Evolutionary conservation across 2,797 vertebrate genomes (phyloP), one percentile per base, ranked within the genome.

Genomic region (Microctenopoma stevenorrisi): DNA sequence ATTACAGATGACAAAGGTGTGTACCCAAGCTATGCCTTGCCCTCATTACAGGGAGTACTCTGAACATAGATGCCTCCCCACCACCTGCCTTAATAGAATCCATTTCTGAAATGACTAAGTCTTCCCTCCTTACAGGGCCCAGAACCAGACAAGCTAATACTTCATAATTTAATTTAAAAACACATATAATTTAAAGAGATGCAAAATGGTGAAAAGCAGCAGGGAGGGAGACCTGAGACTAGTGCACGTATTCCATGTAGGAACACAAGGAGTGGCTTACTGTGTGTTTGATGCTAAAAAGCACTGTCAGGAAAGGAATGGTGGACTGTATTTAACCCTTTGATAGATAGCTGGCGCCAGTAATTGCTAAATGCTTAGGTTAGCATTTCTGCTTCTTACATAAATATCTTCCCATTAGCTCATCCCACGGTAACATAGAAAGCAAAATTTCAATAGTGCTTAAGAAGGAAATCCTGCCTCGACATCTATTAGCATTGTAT

Each of bases 101-200:
- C 93, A 94, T 95, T 94, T 94, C 91, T 93, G 89, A 94, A 92
- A 94, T 94, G 92, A 93, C 92, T 92, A 92, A 89, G 90, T 92
- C 90, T 89, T 88, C 84, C 87, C 86, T 92, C 88, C 89, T 89
- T 88, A 80, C 86, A 89, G 86, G 87, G 84, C 87, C 85, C 89
- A 82, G 90, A 89, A 91, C 84, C 84, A 92, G 92, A 92, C 90
- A 63, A 90, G 91, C 87, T 93, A 94, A 94, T 93, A 93, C 92
- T 93, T 94, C 91, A 93, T 93, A 93, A 94, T 94, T 91, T 93
- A 94, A 94, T 94, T 94, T 92, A 92, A 90, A 93, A 94, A 92
- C 92, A 93, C 92, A 93, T 94, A 91, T 91, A 90, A 93, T 94
- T 93, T 94, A 93, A 94, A 93, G 90, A 91, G 86, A 91, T 91